Conservation (phyloP, 1,140 invertebrate genomes). For the Cheumatopsyche charites region DNA sequence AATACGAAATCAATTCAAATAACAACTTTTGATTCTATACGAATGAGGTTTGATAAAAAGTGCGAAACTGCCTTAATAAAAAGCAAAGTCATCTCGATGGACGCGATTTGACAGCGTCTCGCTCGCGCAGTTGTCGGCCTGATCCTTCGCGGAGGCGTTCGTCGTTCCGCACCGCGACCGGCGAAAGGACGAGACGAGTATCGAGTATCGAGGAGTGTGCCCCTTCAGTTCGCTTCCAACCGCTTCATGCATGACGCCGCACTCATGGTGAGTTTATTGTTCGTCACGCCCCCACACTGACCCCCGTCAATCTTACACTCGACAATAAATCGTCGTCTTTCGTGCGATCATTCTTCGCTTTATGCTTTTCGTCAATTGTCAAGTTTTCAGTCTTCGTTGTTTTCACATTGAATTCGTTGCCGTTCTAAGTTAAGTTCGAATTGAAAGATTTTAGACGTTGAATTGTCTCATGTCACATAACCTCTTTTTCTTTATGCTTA, state of each 20-base stretch:
- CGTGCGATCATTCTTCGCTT: background rate
- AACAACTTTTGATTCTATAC: no score
- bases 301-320: background rate
- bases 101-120: no score
- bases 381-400: background rate
- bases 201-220: background rate
- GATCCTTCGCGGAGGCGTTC: background rate
- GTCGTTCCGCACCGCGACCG: background rate
- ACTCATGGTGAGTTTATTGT: background rate
- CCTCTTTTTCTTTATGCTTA: no score
- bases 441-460: no score
- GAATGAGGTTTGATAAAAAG: no score
- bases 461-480: no score
- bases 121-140: no score
- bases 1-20: no score
- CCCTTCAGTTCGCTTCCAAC: background rate
- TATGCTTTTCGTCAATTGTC: no score
- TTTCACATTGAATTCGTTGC: background rate
- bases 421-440: background rate
- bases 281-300: background rate
- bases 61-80: no score
- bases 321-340: background rate
- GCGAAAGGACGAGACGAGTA: no score
- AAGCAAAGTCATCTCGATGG: no score
- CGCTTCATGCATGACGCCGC: conserved; percentile 6